phyloP scores from a whole-genome alignment of 1,140 invertebrate genomes.

The Apis laboriosa region DNA sequence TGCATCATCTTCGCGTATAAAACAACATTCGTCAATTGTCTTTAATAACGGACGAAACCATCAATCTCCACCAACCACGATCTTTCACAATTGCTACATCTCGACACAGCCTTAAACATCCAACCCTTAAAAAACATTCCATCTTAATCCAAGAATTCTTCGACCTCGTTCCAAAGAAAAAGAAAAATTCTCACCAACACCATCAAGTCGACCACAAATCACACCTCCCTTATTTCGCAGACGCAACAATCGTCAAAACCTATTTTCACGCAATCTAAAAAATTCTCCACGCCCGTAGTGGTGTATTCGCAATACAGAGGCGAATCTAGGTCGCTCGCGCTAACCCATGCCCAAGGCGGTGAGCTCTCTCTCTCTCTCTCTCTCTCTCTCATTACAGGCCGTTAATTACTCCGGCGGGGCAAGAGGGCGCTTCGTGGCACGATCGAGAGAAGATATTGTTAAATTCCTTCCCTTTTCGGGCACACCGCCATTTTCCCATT shows the following conservation, averaged over 20 bases:
- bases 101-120: too few relatives aligned
- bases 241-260: too few relatives aligned
- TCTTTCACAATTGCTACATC: too few relatives aligned
- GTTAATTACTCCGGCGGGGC: slow-evolving; percentile 32
- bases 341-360: slow-evolving; percentile 22
- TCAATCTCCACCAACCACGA: too few relatives aligned
- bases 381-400: slow-evolving; percentile 21
- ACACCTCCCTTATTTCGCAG: neutral
- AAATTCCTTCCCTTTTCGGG: neutral
- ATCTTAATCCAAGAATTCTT: too few relatives aligned
- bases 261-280: neutral
- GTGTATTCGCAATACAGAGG: neutral
- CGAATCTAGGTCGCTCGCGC: slow-evolving; percentile 39
- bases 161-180: too few relatives aligned
- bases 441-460: slow-evolving; percentile 26
- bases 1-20: too few relatives aligned
- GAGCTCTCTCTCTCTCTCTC: neutral
- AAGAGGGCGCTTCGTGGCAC: neutral
- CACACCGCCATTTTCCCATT: neutral
- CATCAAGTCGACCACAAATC: neutral
- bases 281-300: neutral
- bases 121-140: too few relatives aligned
- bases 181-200: neutral
- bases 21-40: too few relatives aligned
- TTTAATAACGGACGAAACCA: too few relatives aligned